Evolutionary conservation across 2,888 invertebrate species (phyloP), one percentile per base, ranked within the genome.

Genomic region (Dicyrtoma fusca): DNA sequence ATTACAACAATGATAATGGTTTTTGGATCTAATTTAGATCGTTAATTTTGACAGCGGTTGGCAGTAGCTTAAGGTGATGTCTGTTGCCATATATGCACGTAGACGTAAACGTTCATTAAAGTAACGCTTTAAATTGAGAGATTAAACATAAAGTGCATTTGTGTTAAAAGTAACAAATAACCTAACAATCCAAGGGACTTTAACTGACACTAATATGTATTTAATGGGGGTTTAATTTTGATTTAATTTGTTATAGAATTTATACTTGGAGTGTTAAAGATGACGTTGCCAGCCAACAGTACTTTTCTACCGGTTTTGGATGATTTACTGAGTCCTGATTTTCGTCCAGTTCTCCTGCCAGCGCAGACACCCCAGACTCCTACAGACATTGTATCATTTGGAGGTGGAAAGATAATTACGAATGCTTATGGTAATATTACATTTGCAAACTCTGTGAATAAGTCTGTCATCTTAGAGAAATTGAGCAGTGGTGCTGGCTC

Each of bases 221-320:
- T n/a, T n/a, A n/a, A n/a, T n/a, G n/a, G n/a, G n/a, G n/a, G n/a
- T n/a, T n/a, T n/a, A n/a, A n/a, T n/a, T 34, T 34, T 34, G 4
- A 53, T n/a, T 53, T 53, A 3, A 53, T 57, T 23, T 57, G 23
- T 25, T 25, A 14, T 57, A 14, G 11, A 57, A 25, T 55, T 21
- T 55, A 57, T 55, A 57, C 17, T 61, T 17, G 26, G 42, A 61
- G 26, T 21, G 3, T 42, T 44, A 5, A 70, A 49, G 4, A 74
- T 74, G 74, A 73, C 75, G 44, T 72, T 79, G 26, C 77, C 74
- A 42, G 76, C 78, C 14, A 79, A 77, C 34, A 77, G 75, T 66
- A 78, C 77, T 19, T 79, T 79, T 71, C 72, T 79, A n/a, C 79
- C 79, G 14, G 72, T 79, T 13, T 69, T 79, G 42, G 79, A 79